Conservation (phyloP, 2,888 invertebrate species). For the Tipula helvola region DNA sequence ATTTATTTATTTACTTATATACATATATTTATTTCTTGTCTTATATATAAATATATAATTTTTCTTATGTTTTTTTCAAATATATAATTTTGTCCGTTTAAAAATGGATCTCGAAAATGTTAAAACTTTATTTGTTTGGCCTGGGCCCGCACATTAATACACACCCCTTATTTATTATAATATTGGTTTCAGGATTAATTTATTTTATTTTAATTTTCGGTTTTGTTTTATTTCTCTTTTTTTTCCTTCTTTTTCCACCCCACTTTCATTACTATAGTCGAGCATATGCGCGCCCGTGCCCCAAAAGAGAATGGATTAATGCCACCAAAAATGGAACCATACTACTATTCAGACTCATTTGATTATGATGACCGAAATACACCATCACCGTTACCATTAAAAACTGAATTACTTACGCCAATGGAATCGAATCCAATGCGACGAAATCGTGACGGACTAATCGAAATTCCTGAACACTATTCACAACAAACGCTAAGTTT, state of each 20-base stretch:
- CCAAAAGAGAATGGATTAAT: conserved; percentile 22
- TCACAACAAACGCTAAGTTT: background rate
- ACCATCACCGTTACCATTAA: background rate
- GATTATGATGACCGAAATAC: background rate
- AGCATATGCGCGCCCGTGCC: conserved; percentile 34
- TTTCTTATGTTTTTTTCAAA: background rate
- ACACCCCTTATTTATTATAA: background rate
- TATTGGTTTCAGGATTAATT: background rate
- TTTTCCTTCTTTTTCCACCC: background rate
- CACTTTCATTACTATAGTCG: conserved; percentile 20
- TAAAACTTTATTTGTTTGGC: background rate
- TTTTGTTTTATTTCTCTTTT: background rate
- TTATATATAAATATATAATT: background rate
- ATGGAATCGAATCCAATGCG: conserved; percentile 17
- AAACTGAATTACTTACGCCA: conserved; percentile 21
- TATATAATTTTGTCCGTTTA: background rate
- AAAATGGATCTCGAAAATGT: background rate
- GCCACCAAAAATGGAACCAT: conserved; percentile 18
- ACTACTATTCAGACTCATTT: conserved; percentile 17
- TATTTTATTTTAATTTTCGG: background rate
- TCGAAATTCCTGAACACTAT: conserved; percentile 4
- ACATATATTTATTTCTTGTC: background rate
- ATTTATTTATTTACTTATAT: background rate
- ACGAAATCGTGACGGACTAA: background rate
- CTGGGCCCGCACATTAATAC: background rate